Percentiles rank a stretch among this genome's conserved stretches.
Conservation (phyloP, 1,140 invertebrate species). For the Drosophila obscura region DNA sequence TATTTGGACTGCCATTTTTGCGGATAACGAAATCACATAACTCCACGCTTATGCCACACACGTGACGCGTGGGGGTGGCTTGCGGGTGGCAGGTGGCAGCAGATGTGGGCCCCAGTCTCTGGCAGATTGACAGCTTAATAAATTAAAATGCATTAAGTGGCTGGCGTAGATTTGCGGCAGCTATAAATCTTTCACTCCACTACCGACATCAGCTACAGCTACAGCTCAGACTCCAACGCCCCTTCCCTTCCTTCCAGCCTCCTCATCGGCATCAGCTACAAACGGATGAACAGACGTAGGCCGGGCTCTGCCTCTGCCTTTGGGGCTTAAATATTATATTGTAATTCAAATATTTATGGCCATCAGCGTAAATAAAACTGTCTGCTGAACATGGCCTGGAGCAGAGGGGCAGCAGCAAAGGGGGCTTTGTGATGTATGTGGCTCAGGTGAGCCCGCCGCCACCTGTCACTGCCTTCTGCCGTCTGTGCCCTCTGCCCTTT, state of each 20-base stretch:
- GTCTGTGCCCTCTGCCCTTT: background rate
- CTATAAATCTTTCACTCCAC: conserved; percentile 69
- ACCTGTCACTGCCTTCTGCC: conserved; percentile 41
- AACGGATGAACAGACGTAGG: conserved; percentile 3
- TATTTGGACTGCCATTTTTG: no score
- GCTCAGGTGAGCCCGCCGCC: conserved; percentile 37
- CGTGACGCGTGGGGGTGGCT: conserved; percentile 16
- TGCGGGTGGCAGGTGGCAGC: conserved; percentile 4
- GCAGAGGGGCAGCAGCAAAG: background rate
- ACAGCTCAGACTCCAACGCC: no score
- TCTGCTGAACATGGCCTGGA: conserved; percentile 59
- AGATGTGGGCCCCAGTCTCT: background rate
- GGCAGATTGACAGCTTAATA: conserved; percentile 79
- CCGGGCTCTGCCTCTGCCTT: conserved; percentile 29
- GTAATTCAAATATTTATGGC: conserved; percentile 82
- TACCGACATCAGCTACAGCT: background rate
- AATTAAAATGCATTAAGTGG: conserved; percentile 81
- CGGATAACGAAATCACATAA: conserved; percentile 21
- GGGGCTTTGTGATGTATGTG: conserved; percentile 56
- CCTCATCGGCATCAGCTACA: background rate
- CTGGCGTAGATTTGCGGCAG: conserved; percentile 75
- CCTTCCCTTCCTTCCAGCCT: no score
- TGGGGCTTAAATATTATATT: conserved; percentile 79
- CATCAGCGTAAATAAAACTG: conserved; percentile 81
- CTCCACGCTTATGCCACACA: conserved; percentile 29